Evolutionary conservation across 2,797 vertebrate genomes (phyloP).

Genomic region (Bovichtus diacanthus): DNA sequence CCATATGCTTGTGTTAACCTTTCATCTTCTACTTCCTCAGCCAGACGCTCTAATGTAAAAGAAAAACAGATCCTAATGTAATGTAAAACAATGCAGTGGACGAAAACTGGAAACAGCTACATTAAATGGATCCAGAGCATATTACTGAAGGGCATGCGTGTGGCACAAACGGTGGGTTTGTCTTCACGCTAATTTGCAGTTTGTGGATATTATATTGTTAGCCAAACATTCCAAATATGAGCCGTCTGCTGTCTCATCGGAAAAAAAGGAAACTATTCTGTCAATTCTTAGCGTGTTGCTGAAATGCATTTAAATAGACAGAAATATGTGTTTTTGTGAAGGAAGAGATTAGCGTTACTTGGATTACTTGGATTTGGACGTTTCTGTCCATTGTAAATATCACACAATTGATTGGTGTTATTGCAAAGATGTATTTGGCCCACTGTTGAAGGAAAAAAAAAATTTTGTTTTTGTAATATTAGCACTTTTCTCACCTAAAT

Average conservation of each 20-base stretch:
- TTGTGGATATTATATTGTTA: constrained; percentile 58
- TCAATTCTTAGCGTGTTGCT: neutral
- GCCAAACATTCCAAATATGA: constrained; percentile 31
- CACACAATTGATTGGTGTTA: neutral
- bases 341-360: neutral
- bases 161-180: constrained; percentile 55
- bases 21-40: constrained; percentile 57
- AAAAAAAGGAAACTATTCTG: constrained; percentile 2
- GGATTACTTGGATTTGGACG: neutral
- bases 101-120: constrained; percentile 13
- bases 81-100: constrained; percentile 38
- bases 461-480: no score
- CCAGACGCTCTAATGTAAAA: constrained; percentile 27
- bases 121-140: constrained; percentile 50
- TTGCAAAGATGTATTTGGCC: neutral
- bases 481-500: no score
- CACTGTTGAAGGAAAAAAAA: neutral
- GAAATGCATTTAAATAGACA: neutral
- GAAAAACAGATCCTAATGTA: constrained; percentile 44
- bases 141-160: constrained; percentile 27
- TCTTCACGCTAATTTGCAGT: constrained; percentile 62
- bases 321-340: neutral
- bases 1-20: constrained; percentile 69
- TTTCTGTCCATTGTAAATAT: neutral
- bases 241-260: constrained; percentile 32